Percentiles rank a stretch among this genome's conserved stretches.
Evolutionary conservation across 2,797 vertebrate species (phyloP).

Genomic region (Microtus agrestis): DNA sequence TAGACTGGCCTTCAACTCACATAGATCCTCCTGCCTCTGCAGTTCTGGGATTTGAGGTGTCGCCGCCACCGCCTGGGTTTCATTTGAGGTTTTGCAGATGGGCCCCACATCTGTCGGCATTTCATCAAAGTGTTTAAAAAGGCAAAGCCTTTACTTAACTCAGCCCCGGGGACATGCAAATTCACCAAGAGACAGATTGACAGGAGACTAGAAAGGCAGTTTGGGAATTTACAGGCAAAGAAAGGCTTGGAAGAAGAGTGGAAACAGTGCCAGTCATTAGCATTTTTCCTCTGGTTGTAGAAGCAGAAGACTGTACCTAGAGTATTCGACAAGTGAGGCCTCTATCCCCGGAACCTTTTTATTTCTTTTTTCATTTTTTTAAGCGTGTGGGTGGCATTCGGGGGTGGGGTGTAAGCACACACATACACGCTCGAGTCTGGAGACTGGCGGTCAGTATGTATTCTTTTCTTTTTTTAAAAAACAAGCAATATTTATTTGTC

Average conservation of each 20-base stretch:
- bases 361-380: background rate
- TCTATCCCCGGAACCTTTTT: background rate
- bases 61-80: background rate
- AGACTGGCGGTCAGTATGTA: background rate
- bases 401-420: no score
- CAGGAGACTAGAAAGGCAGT: background rate
- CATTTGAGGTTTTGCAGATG: constrained; percentile 12
- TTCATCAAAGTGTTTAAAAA: background rate
- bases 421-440: background rate
- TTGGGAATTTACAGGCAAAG: background rate
- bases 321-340: fast-evolving
- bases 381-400: background rate
- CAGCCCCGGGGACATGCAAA: background rate
- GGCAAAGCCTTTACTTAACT: background rate
- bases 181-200: background rate
- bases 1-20: background rate
- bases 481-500: background rate
- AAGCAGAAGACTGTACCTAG: background rate
- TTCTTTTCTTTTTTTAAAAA: background rate
- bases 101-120: constrained; percentile 1
- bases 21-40: background rate
- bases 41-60: background rate
- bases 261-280: background rate
- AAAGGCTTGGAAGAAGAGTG: background rate
- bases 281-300: background rate